Conservation (phyloP, 2,888 invertebrate genomes). For the Busseola fusca region DNA sequence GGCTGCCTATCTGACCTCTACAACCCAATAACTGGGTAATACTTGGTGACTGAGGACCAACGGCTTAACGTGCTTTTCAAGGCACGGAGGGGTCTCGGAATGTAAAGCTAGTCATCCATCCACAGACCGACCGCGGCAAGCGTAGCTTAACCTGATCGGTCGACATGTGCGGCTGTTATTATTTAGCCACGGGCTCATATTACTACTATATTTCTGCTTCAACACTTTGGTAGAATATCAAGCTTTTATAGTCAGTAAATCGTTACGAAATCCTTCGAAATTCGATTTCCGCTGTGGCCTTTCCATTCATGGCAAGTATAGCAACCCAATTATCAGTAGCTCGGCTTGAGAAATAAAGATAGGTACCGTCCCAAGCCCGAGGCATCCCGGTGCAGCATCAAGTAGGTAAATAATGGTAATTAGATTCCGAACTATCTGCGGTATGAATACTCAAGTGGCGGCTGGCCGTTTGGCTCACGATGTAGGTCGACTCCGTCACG, state of each 20-base stretch:
- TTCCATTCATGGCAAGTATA: slow-evolving; percentile 2
- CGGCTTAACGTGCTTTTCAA: no score
- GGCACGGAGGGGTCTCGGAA: no score
- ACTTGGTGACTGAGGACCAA: no score
- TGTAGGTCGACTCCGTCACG: slow-evolving; percentile 79
- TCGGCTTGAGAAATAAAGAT: slow-evolving; percentile 17
- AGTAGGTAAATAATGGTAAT: slow-evolving; percentile 80
- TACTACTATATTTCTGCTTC: not conserved
- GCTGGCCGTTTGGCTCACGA: slow-evolving; percentile 65
- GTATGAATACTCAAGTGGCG: slow-evolving; percentile 76
- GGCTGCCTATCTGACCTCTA: no score
- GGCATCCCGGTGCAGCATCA: slow-evolving; percentile 66
- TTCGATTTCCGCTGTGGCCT: not conserved
- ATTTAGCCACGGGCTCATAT: no score
- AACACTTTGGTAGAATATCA: not conserved
- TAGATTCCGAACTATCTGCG: slow-evolving; percentile 75
- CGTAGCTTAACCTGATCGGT: no score
- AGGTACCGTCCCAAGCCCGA: slow-evolving; percentile 24
- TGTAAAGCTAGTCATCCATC: no score
- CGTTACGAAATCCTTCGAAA: not conserved
- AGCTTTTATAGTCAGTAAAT: not conserved
- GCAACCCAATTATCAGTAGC: slow-evolving; percentile 11
- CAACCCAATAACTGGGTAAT: no score
- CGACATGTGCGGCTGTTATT: no score
- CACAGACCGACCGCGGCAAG: no score